Evolutionary conservation across 2,113 vertebrate genomes (phyloP), one percentile per base, ranked within the genome.

Genomic region (Lagenorhynchus albirostris): DNA sequence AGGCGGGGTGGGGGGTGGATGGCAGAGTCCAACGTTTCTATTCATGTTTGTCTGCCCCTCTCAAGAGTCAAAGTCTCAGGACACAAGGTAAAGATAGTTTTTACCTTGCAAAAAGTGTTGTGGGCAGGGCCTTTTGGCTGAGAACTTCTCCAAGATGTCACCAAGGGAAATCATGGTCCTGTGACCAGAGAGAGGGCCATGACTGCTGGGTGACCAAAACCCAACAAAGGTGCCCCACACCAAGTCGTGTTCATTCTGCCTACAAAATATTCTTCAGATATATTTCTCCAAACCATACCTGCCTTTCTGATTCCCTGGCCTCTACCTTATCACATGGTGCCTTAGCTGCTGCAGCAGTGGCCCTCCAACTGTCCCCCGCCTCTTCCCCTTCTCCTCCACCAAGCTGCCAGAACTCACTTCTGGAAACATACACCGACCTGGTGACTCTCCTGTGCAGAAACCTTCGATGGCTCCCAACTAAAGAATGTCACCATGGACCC

Each of bases 281-380:
- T 8, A 55, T 50, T 83, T 90, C 67, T 77, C 68, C 77, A 97
- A 80, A 29, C 23, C 74, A 15, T 21, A 38, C 65, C 80, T 15
- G 9, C 7, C 17, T 15, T 55, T 38, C n/a, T 17, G 23, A 58
- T n/a, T 58, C 15, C 65, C 50, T 2, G 80, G 50, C 33, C 29
- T 31, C 38, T 8, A 11, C 67, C 15, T 76, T 53, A 29, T 74
- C 62, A 2, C 7, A 1, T 0, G 20, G 47, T 4, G 20, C n/a
- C 41, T 58, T 26, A 29, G 50, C 81, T 50, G 29, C 73, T 21
- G 2, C 12, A 25, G n/a, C 53, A 26, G 14, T 0, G 3, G 60
- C n/a, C 21, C 36, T 80, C 18, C 8, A 15, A 0, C 6, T n/a
- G 7, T 3, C 31, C 84, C 18, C 21, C 4, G 0, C 36, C 77